Percentiles rank a stretch among this genome's conserved stretches.
Conservation (phyloP, 2,888 invertebrate genomes). For the Drosophila testacea region DNA sequence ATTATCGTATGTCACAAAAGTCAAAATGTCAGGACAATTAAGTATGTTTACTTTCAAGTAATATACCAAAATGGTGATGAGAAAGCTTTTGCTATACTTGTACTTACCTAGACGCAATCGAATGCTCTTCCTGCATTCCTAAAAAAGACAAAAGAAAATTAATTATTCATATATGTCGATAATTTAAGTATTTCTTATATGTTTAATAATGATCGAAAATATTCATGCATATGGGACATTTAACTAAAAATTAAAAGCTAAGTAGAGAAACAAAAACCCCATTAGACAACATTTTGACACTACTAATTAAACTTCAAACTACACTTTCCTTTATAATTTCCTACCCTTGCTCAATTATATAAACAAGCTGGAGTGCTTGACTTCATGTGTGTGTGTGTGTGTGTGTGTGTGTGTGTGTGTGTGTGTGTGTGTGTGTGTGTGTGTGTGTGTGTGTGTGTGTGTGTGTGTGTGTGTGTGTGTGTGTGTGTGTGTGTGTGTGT, state of each 20-base stretch:
- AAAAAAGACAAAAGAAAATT: no score
- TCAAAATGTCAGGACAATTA: background rate
- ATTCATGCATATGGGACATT: background rate
- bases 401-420: constrained; percentile 1
- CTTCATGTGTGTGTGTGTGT: background rate
- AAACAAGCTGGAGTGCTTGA: background rate
- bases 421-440: constrained; percentile 1
- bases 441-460: constrained; percentile 10
- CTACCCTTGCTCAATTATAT: background rate
- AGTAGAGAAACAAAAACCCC: no score
- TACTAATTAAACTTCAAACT: constrained; percentile 1
- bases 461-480: constrained; percentile 12
- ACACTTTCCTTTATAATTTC: constrained; percentile 9
- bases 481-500: constrained; percentile 10
- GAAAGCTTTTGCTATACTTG: background rate
- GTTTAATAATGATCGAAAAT: background rate
- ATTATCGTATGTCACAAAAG: background rate
- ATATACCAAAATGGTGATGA: background rate
- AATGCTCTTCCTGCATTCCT: no score
- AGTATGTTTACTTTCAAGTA: background rate
- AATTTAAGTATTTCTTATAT: no score
- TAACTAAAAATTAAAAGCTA: background rate
- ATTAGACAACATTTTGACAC: no score
- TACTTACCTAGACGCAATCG: background rate
- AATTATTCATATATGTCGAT: no score